Evolutionary conservation across 2,797 vertebrate genomes (phyloP), one percentile per base, ranked within the genome.

Genomic region (Eidolon dupreanum): DNA sequence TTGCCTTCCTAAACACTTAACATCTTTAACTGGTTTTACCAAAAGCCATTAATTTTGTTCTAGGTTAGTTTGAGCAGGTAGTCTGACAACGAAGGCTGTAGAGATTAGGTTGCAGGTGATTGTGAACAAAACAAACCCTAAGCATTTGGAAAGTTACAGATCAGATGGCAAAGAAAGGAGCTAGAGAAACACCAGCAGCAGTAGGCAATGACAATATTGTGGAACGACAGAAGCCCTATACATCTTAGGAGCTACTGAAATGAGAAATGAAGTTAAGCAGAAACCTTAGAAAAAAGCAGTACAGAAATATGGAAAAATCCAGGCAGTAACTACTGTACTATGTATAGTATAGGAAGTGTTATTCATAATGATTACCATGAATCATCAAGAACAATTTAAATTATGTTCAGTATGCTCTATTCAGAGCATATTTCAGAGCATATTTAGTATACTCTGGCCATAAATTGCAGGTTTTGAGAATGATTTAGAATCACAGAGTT

Each of bases 21-120:
- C 17, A 55, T 57, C 81, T 87, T 73, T 31, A 74, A 53, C 41
- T 90, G 43, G 2, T 90, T 95, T 97, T 93, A 75, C 31, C n/a
- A 85, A 92, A 93, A 75, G 1, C 22, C 41, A 36, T 94, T 75
- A 28, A 82, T 49, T 82, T 71, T 93, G 31, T 43, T 61, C 22
- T 74, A 74, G 46, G n/a, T 53, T 53, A 59, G 20, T 51, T 81
- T 61, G 57, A 94, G 11, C 19, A 74, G 66, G 20, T 3, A 74
- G 7, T 84, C 53, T 61, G 51, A 86, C 73, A 94, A 86, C 5
- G 57, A 73, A 87, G 10, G 1, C 5, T 75, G 6, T 70, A 90
- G 63, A 85, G 36, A 90, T 24, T 63, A 73, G 36, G 19, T 38
- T 85, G 28, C 9, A 24, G 5, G 31, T 36, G 31, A 79, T 12